Evolutionary conservation across 2,797 vertebrate genomes (phyloP).

Genomic region (Intellagama lesueurii): DNA sequence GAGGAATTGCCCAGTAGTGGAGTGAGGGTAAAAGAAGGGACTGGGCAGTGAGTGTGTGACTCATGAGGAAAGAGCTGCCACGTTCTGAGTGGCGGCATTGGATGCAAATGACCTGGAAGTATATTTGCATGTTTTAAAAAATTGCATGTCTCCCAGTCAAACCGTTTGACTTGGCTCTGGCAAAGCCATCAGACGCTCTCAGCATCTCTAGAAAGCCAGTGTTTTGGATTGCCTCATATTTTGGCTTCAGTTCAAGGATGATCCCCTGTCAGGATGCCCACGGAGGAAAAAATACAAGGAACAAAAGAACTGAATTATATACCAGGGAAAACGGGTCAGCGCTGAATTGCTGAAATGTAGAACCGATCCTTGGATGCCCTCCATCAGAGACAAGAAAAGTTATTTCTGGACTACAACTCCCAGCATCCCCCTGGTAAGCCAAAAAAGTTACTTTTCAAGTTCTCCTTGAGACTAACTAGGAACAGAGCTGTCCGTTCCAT

Average conservation of each 20-base stretch:
- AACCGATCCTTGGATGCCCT: not conserved
- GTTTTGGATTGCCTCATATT: not conserved
- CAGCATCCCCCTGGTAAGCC: no score
- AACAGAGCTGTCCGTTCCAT: not conserved
- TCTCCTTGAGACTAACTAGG: not conserved
- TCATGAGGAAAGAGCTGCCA: constrained; percentile 18
- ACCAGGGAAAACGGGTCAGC: not conserved
- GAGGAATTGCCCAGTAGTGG: not conserved
- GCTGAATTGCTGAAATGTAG: not conserved
- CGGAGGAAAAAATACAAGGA: not conserved
- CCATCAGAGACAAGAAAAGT: no score
- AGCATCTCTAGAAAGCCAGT: not conserved
- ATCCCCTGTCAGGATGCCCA: not conserved
- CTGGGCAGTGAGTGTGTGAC: constrained; percentile 1
- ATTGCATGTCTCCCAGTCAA: not conserved
- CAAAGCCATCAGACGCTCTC: not conserved
- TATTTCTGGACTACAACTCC: no score
- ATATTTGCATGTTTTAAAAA: not conserved
- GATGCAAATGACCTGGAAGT: constrained; percentile 23
- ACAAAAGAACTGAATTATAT: not conserved
- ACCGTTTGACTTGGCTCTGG: not conserved
- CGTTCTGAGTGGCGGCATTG: not conserved
- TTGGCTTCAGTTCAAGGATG: not conserved
- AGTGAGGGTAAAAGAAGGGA: not conserved
- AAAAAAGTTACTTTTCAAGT: no score